A percentile compares a stretch with the other conserved stretches of the same genome.
These are phyloP conservation scores for Ruditapes philippinarum DNA, from an alignment of 1,140 invertebrate genomes.

Conservation along the genomic window DNA sequence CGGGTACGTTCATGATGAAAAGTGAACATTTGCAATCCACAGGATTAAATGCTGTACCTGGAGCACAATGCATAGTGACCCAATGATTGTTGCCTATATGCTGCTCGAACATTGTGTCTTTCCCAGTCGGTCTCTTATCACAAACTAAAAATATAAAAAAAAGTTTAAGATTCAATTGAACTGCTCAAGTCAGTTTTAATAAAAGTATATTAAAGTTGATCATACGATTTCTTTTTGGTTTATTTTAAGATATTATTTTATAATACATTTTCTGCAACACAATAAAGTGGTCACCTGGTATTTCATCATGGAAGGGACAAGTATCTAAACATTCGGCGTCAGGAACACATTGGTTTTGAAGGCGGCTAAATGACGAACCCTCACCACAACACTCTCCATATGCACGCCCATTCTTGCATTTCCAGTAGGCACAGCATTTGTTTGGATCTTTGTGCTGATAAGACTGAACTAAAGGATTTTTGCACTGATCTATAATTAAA, in stretches of 20 bases:
- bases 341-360: constrained; percentile 37
- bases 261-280: no score
- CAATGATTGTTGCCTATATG: constrained; percentile 65
- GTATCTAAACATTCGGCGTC: constrained; percentile 5
- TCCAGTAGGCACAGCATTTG: constrained; percentile 73
- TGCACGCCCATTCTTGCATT: constrained; percentile 60
- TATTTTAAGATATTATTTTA: no score
- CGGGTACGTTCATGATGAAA: constrained; percentile 2
- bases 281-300: constrained; percentile 55
- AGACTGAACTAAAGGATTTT: not conserved
- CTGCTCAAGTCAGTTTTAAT: no score
- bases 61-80: constrained; percentile 70
- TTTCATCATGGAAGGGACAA: constrained; percentile 67
- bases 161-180: no score
- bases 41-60: constrained; percentile 68
- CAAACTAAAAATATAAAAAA: constrained; percentile 17
- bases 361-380: constrained; percentile 59
- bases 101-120: constrained; percentile 67
- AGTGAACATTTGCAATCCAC: constrained; percentile 68
- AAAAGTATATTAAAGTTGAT: no score
- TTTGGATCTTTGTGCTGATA: constrained; percentile 18
- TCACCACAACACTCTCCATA: constrained; percentile 71
- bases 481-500: constrained; percentile 11
- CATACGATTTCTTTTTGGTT: no score
- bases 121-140: constrained; percentile 58